Evolutionary conservation across 2,888 invertebrate genomes (phyloP), one percentile per base, ranked within the genome.

Genomic region (Perdita meconis): DNA sequence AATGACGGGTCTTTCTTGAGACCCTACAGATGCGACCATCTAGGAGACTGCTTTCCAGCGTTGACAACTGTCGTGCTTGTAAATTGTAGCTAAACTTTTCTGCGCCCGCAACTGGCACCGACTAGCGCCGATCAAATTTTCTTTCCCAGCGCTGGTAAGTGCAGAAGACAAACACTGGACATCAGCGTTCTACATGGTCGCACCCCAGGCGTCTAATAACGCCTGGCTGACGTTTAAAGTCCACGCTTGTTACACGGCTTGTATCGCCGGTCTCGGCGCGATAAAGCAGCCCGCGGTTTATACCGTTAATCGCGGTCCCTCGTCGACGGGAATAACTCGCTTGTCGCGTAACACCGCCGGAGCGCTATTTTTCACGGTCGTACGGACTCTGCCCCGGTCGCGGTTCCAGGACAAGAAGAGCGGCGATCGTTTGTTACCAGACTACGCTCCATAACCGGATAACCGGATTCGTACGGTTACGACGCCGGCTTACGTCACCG

Each of bases 401-500:
- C 12, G 6, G 34, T 40, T n/a, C 26, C 6, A 16, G 12, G 53
- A 22, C 30, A 22, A 6, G 13, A 34, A n/a, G 40, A n/a, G 12
- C 10, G n/a, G 34, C n/a, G 44, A 72, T 59, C 67, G 70, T 65
- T 69, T 8, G 65, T 76, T 76, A 64, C 42, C 66, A 16, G 19
- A 38, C 50, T 51, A 56, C 59, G 47, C 36, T 63, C 51, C 68
- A 63, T 57, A 55, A 75, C 56, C 42, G 66, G 66, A 63, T 67
- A 77, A 77, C 59, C 78, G 69, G 65, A 78, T 65, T 66, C 78
- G 76, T 50, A 65, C n/a, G 67, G 60, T 76, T 76, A 78, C 76
- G 76, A 69, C 51, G 61, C 19, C 22, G 55, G 51, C 57, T 74
- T 47, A 30, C 75, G 61, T 66, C 70, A 55, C n/a, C n/a, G n/a